phyloP scores from a whole-genome alignment of 2,888 invertebrate genomes.

The Sarcophaga rosellei region DNA sequence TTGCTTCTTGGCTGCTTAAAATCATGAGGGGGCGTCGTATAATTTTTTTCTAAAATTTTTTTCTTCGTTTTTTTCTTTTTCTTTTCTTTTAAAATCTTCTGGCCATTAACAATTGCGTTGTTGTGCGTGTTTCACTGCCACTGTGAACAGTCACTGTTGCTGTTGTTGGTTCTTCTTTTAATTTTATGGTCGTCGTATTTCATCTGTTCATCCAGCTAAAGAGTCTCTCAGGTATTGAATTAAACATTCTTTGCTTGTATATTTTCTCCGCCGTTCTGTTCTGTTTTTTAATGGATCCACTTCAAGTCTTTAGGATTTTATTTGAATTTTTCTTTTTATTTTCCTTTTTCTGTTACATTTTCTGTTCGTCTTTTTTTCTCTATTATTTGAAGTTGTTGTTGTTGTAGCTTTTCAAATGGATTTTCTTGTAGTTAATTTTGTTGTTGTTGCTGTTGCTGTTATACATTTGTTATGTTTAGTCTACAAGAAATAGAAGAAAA shows the following conservation, averaged over 20 bases:
- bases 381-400: slow-evolving; percentile 25
- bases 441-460: slow-evolving; percentile 21
- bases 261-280: neutral
- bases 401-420: neutral
- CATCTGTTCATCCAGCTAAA: slow-evolving; percentile 34
- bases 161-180: neutral
- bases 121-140: neutral
- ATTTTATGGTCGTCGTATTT: neutral
- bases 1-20: neutral
- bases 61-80: slow-evolving; percentile 10
- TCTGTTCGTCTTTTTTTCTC: neutral
- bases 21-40: neutral
- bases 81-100: slow-evolving; percentile 10
- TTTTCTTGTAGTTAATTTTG: neutral
- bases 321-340: neutral
- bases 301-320: slow-evolving; percentile 43
- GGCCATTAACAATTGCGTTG: slow-evolving; percentile 54
- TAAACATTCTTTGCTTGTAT: neutral
- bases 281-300: slow-evolving; percentile 40
- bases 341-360: slow-evolving; percentile 52
- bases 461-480: slow-evolving; percentile 35
- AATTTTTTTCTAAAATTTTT: slow-evolving; percentile 7
- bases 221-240: slow-evolving; percentile 54
- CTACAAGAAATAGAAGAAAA: slow-evolving; percentile 14
- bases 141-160: neutral